A percentile compares a stretch with the other conserved stretches of the same genome.
Conservation (phyloP, 2,888 invertebrate species). For the Amphipyra tragopoginis region DNA sequence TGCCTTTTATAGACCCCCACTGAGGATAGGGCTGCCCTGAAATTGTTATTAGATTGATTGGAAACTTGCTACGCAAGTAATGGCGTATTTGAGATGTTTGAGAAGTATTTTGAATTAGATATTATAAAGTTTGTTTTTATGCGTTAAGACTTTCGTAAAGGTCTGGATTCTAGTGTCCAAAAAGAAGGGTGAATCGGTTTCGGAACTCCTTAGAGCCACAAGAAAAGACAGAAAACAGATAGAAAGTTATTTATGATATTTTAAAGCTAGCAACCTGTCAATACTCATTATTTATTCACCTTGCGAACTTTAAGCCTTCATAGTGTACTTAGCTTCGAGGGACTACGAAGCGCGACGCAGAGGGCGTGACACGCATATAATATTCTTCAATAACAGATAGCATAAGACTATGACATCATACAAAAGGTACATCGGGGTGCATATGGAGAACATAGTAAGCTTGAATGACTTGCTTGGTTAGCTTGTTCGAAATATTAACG, state of each 20-base stretch:
- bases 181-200: constrained; percentile 1
- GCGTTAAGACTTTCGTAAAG: not conserved
- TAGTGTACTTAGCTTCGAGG: constrained; percentile 27
- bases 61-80: constrained; percentile 44
- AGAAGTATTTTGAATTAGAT: constrained; percentile 16
- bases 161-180: not conserved
- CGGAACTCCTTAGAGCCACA: no score
- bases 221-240: no score
- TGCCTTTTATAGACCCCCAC: constrained; percentile 77
- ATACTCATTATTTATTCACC: constrained; percentile 44
- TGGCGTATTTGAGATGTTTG: constrained; percentile 2
- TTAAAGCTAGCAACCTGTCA: constrained; percentile 17
- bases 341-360: constrained; percentile 19
- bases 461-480: no score
- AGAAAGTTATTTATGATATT: not conserved
- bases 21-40: constrained; percentile 73
- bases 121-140: constrained; percentile 21
- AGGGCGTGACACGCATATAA: constrained; percentile 40
- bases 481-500: no score
- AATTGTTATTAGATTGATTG: constrained; percentile 74
- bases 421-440: not conserved
- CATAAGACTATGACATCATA: not conserved
- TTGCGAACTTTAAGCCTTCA: constrained; percentile 30
- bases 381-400: constrained; percentile 22
- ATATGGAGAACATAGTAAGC: not conserved